Evolutionary conservation across 2,888 invertebrate species (phyloP), one percentile per base, ranked within the genome.

Genomic region (Xestia xanthographa): DNA sequence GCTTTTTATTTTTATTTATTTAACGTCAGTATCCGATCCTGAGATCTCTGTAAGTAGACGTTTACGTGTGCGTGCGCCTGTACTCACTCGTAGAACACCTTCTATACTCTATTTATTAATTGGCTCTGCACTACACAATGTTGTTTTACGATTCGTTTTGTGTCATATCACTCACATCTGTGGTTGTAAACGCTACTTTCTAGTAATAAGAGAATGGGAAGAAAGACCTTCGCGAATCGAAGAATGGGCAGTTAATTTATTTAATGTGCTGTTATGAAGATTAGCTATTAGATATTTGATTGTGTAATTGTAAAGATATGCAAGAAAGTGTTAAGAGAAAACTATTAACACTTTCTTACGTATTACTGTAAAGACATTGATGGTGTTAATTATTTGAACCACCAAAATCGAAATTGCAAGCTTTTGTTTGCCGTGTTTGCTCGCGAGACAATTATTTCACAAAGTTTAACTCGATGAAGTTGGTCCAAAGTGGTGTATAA

Each of bases 111-210:
- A n/a, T 62, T n/a, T 50, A 22, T n/a, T n/a, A 29, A 6, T 29
- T 8, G 48, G 2, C 5, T 22, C 9, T 14, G 20, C 9, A 41
- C 48, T 29, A 5, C 5, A 50, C 53, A 79, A 72, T 72, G 72
- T 84, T 67, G 45, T 84, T 69, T 70, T 34, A 58, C 50, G 17
- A 50, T 58, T 80, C 53, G 34, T 38, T 60, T 53, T 26, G n/a
- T 48, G 48, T 68, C 56, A 63, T 83, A 68, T 20, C 9, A 58
- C 53, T 58, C 17, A 53, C 1, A 56, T 72, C n/a, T 60, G 60
- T 60, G 14, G 38, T 48, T 50, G 29, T 65, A 41, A 75, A 12
- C 60, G 17, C 2, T 26, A 81, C 85, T 82, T 82, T 82, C 82
- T 71, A 65, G 12, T 45, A 0, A 41, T 45, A 80, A 81, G 34